Evolutionary conservation across 2,797 vertebrate species (phyloP).

Genomic region (Phataginus tetradactyla): DNA sequence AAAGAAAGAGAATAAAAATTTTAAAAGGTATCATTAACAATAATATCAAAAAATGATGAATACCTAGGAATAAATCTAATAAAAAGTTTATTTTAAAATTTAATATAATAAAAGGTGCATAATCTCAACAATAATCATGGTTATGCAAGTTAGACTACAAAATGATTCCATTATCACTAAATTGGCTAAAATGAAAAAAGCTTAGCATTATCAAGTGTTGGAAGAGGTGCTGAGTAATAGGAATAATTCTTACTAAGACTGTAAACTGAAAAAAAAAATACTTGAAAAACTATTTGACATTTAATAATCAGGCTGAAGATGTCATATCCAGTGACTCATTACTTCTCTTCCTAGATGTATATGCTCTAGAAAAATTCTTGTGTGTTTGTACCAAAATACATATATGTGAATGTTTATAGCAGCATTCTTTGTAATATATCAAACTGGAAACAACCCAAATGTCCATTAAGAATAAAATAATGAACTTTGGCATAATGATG

Average conservation of each 20-base stretch:
- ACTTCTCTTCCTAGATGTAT: not conserved
- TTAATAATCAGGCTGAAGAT: not conserved
- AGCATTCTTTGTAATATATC: not conserved
- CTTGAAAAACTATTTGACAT: not conserved
- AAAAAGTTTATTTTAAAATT: not conserved
- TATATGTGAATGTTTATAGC: not conserved
- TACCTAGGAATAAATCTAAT: not conserved
- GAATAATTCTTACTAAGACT: not conserved
- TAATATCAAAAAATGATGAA: not conserved
- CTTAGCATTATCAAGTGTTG: not conserved
- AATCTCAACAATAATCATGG: not conserved
- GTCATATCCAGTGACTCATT: not conserved
- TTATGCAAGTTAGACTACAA: not conserved
- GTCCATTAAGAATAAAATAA: not conserved
- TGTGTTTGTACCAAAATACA: not conserved
- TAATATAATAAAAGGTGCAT: not conserved
- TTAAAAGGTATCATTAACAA: not conserved
- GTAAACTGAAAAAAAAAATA: not conserved
- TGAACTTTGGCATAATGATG: not conserved
- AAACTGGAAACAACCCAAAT: slow-evolving; percentile 17
- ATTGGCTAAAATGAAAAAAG: not conserved
- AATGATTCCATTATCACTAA: not conserved
- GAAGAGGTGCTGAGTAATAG: not conserved
- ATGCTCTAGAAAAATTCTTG: not conserved
- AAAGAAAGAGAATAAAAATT: not conserved